Percentiles rank a stretch among this genome's conserved stretches.
These are phyloP conservation scores for Temnothorax ravouxi DNA, from an alignment of 2,888 invertebrate genomes.

Conservation along the genomic window DNA sequence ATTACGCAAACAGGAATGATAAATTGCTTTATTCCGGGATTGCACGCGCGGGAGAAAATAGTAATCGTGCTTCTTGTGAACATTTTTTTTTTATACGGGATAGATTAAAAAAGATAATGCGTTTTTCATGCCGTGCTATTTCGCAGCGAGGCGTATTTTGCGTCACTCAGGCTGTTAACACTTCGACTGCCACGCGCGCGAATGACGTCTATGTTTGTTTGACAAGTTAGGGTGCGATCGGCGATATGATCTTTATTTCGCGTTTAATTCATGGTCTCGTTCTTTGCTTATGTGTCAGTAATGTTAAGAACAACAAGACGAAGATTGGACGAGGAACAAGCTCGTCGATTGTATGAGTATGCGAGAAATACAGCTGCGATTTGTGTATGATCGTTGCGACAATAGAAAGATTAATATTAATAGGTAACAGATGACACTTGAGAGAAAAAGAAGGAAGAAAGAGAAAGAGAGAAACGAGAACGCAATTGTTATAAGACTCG, in stretches of 20 bases:
- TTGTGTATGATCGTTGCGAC: background rate
- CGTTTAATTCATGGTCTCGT: background rate
- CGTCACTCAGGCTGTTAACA: slow-evolving; percentile 1
- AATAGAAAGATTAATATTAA: slow-evolving; percentile 35
- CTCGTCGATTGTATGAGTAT: background rate
- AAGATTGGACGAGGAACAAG: background rate
- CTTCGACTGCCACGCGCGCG: background rate
- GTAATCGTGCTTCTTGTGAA: slow-evolving; percentile 12
- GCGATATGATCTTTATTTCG: background rate
- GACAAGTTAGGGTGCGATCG: background rate
- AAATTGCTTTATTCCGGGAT: slow-evolving; percentile 25
- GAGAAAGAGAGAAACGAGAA: slow-evolving; percentile 1
- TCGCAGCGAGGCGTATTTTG: background rate
- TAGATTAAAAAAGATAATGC: background rate
- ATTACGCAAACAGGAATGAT: slow-evolving; percentile 34
- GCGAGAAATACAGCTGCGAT: background rate
- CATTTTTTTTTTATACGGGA: background rate
- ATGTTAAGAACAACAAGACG: background rate
- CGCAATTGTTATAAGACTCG: slow-evolving; percentile 33
- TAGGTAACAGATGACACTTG: background rate
- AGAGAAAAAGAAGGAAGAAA: background rate
- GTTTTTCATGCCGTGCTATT: background rate
- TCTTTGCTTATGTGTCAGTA: background rate
- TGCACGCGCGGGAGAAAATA: background rate
- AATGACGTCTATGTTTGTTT: slow-evolving; percentile 13